Evolutionary conservation across 2,797 vertebrate genomes (phyloP), one percentile per base, ranked within the genome.

Genomic region (Tapirus indicus): DNA sequence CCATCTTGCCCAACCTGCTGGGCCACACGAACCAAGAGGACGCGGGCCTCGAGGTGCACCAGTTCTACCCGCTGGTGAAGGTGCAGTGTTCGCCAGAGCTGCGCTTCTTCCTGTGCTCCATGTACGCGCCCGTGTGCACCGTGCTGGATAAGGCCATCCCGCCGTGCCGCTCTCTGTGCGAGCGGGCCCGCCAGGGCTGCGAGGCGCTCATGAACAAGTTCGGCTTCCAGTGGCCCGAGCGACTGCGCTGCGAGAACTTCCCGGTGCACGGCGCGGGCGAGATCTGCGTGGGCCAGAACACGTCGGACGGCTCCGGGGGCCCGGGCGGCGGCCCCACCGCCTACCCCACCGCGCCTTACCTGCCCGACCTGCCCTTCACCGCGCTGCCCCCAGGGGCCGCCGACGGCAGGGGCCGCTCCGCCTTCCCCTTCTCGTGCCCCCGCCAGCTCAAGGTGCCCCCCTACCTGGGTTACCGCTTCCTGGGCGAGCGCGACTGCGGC

Each of bases 401-500:
- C 0, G 0, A 98, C 66, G 69, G 93, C 80, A 49, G 92, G 52
- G 41, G 94, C 97, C 98, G 93, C 54, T 54, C n/a, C 58, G 17
- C 97, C 58, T 99, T 98, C 96, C 99, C 99, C 71, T 99, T 99
- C 98, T 99, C 99, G 17, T 99, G 99, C 75, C 99, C 99, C 0
- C 98, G 99, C 2, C 99, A 99, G 98, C 99, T 99, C 89, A 99
- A 99, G 88, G 99, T 99, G 91, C 99, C 99, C 2, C 94, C 99
- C 0, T 99, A 99, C 97, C 98, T 99, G 98, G 99, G 99, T 94
- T 99, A 99, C 98, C 99, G 99, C 38, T 99, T 99, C 96, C 98
- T 99, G 98, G 99, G 99, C 6, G 99, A 99, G 96, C 99, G 99
- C 58, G 99, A 99, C 99, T 99, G 99, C 7, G 99, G 99, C 1